phyloP scores from a whole-genome alignment of 2,113 vertebrate genomes.

The Psephotus haematonotus region DNA sequence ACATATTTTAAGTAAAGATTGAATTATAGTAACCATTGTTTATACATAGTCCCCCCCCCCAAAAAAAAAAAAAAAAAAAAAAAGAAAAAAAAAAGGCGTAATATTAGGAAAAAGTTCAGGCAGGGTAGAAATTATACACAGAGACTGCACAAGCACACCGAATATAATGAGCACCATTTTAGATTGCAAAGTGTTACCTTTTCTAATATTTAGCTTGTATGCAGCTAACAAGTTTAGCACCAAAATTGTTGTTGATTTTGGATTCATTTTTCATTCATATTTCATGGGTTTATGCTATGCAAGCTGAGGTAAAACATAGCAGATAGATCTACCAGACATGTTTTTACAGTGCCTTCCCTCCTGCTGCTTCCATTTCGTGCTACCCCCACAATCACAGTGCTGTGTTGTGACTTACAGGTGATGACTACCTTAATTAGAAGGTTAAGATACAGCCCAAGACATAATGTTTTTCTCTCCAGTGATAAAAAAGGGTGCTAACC shows the following conservation, averaged over 20 bases:
- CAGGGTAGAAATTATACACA: neutral
- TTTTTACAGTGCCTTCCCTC: neutral
- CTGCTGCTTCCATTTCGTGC: neutral
- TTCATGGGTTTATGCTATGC: neutral
- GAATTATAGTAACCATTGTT: neutral
- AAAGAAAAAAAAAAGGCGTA: neutral
- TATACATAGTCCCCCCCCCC: neutral
- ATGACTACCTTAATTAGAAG: neutral
- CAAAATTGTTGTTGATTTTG: neutral
- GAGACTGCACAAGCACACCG: neutral
- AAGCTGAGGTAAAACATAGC: neutral
- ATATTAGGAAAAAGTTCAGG: neutral
- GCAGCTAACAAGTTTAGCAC: neutral
- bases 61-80: too few species aligned
- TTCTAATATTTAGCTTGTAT: neutral
- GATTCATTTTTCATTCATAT: neutral
- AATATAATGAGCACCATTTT: neutral
- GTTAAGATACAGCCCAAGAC: neutral
- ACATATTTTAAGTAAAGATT: neutral
- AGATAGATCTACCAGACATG: rapidly evolving
- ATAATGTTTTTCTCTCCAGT: neutral
- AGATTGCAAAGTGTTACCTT: neutral
- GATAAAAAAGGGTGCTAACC: neutral
- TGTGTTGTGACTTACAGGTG: neutral
- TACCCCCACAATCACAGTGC: rapidly evolving